These are phyloP conservation scores for Pipistrellus kuhlii DNA, from an alignment of 2,797 vertebrate species.

Conservation along the genomic window DNA sequence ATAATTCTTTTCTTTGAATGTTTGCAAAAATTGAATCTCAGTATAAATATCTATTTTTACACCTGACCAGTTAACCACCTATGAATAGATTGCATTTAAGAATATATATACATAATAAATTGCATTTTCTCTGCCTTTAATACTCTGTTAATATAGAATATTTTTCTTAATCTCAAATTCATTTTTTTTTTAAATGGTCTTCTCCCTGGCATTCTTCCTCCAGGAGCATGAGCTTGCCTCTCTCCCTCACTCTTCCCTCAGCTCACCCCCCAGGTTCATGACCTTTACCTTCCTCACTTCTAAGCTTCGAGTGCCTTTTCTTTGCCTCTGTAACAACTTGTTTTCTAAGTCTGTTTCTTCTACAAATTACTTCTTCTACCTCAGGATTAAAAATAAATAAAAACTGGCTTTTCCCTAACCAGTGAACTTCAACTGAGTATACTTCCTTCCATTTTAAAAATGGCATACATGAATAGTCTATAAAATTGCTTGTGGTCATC, in stretches of 20 bases:
- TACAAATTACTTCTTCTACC: background rate
- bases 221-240: too few species aligned
- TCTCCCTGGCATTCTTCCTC: background rate
- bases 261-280: background rate
- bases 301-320: background rate
- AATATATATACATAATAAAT: background rate
- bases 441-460: constrained; percentile 15
- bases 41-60: constrained; percentile 13
- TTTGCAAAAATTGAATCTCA: constrained; percentile 16
- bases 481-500: background rate
- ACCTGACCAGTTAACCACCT: background rate
- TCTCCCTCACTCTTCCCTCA: background rate
- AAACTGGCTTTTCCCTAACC: background rate
- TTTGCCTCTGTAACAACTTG: background rate
- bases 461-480: background rate
- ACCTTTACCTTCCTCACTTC: background rate
- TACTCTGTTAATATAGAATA: background rate
- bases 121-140: background rate
- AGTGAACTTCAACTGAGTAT: background rate
- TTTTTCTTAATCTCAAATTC: background rate
- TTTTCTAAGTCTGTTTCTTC: background rate
- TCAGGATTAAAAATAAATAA: background rate
- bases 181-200: background rate
- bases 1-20: background rate
- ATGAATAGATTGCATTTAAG: background rate